Evolutionary conservation across 2,113 vertebrate genomes (phyloP).

Genomic region (Peucedramus taeniatus): DNA sequence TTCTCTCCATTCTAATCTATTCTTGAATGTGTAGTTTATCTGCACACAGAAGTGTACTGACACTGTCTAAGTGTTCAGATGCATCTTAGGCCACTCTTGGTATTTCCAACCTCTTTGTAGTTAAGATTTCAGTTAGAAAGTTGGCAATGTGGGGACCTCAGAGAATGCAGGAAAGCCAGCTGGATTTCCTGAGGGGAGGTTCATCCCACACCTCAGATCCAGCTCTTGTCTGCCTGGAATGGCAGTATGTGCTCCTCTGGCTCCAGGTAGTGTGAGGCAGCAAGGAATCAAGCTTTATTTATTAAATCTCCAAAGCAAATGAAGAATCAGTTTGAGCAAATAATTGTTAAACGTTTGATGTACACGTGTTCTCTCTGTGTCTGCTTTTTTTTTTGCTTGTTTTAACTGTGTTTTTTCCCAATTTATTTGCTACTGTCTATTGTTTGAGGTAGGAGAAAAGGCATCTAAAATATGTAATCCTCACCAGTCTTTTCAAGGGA

Average conservation of each 20-base stretch:
- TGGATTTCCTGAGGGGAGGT: neutral
- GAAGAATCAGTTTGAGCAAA: neutral
- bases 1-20: neutral
- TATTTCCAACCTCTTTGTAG: neutral
- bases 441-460: neutral
- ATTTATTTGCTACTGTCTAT: neutral
- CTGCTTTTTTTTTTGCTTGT: neutral
- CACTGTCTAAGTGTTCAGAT: neutral
- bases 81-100: neutral
- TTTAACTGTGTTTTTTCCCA: neutral
- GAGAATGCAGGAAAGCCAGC: neutral
- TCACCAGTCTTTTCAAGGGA: neutral
- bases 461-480: neutral
- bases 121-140: neutral
- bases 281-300: neutral
- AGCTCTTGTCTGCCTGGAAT: neutral
- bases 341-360: neutral
- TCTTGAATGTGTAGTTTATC: neutral
- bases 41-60: neutral
- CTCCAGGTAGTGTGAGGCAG: neutral
- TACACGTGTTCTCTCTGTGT: neutral
- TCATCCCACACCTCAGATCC: fast-evolving
- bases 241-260: fast-evolving
- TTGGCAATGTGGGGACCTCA: neutral
- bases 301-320: neutral